Percentiles rank a stretch among this genome's conserved stretches.
phyloP scores from a whole-genome alignment of 2,888 invertebrate genomes.

The Eupithecia tripunctaria region DNA sequence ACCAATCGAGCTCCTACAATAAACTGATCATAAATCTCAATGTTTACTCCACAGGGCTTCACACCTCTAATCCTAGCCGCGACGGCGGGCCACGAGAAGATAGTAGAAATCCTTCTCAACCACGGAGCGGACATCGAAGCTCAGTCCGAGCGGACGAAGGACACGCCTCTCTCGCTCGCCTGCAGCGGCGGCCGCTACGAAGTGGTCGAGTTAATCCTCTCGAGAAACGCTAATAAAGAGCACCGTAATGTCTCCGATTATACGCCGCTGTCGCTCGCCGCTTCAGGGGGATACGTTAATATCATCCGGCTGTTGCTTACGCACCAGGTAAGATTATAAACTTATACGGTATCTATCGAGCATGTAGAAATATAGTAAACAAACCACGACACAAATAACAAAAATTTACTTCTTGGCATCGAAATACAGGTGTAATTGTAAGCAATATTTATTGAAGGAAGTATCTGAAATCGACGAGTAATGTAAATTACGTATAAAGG shows the following conservation, averaged over 20 bases:
- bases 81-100: slow-evolving; percentile 92
- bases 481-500: too few species aligned
- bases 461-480: too few species aligned
- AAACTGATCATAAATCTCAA: background rate
- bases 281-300: slow-evolving; percentile 99
- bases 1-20: background rate
- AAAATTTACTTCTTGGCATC: too few species aligned
- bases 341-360: too few species aligned
- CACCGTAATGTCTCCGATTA: slow-evolving; percentile 99
- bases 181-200: slow-evolving; percentile 99
- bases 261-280: slow-evolving; percentile 98
- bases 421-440: too few species aligned
- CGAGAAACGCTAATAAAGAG: slow-evolving; percentile 97
- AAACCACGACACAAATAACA: too few species aligned
- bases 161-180: slow-evolving; percentile 98
- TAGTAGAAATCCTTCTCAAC: slow-evolving; percentile 96
- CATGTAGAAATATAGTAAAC: too few species aligned
- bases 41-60: slow-evolving; percentile 86
- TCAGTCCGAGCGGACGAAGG: slow-evolving; percentile 99
- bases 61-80: slow-evolving; percentile 98
- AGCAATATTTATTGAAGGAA: too few species aligned
- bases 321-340: slow-evolving; percentile 85
- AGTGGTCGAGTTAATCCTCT: slow-evolving; percentile 94
- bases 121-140: slow-evolving; percentile 99
- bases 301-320: slow-evolving; percentile 97